Base-by-base conservation (phyloP, 2,797 vertebrate genomes). In the Limosa lapponica region DNA sequence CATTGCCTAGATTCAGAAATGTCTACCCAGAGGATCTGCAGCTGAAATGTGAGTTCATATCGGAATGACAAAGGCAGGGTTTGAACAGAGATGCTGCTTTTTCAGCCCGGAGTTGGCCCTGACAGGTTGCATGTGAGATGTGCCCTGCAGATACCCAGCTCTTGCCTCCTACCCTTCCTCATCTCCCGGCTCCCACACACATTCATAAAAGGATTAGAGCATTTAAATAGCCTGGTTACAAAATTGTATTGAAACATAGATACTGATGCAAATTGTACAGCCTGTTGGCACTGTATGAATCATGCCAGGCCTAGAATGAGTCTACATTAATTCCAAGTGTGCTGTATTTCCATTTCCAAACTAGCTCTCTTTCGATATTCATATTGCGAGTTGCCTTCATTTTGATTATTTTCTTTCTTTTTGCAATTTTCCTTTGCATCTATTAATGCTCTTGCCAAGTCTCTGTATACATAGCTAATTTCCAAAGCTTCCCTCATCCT, bases 281-380 rank as follows among this genome's bases (percentile, higher is more conserved):
- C 48, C 81, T 84, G 69, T 94, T 94, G 85, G 81, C 83, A 52
- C 73, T 80, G 23, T 67, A 66, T 95, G 95, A 96, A 95, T 96
- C 74, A 90, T 1, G 3, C 78, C n/a, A 64, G 80, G 58, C 87
- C 59, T 90, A 82, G 90, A 88, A 78, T 95, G 87, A 86, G 85
- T 83, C 75, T 89, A 75, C 64, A 86, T 95, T 92, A 92, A 89
- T 93, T 92, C 82, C 91, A 89, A 95, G 82, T 79, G 51, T 59
- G 41, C 67, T 80, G 41, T 44, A 91, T 95, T 97, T 83, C 93
- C 88, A 94, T 96, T 96, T 97, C 79, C 95, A 96, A 91, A 82
- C 48, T 73, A 30, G 75, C 90, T 93, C 25, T 66, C 86, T 95
- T 96, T 94, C 83, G 89, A 89, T 82, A 92, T 89, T 91, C 87